A percentile compares a stretch with the other conserved stretches of the same genome.
Evolutionary conservation across 92 coral and sea anemone species (phyloP).

Genomic region (Anthopleura xanthogrammica): DNA sequence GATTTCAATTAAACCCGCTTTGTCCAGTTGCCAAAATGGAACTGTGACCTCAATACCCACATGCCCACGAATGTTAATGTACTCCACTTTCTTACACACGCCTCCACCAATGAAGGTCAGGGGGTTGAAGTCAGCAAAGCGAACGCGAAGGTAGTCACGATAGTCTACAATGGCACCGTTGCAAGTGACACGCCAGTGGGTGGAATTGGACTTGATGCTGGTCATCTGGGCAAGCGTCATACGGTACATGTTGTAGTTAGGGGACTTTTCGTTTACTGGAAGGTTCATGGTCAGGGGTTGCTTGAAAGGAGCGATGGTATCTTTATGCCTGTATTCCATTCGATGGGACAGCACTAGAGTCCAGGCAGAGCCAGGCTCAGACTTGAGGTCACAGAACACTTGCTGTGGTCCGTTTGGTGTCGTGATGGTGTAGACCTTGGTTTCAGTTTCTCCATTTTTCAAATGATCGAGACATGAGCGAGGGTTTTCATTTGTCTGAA

Average conservation of each 20-base stretch:
- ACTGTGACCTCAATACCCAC: background rate
- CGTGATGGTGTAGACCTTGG: background rate
- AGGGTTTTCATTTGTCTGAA: background rate
- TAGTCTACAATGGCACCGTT: background rate
- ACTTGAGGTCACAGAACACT: slow-evolving; percentile 10
- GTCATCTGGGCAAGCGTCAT: background rate
- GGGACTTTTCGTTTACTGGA: slow-evolving; percentile 2
- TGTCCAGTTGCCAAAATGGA: background rate
- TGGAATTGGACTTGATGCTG: background rate
- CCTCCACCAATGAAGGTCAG: background rate
- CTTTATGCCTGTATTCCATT: background rate
- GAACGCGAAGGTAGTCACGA: background rate
- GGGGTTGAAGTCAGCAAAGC: background rate
- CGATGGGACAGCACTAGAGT: slow-evolving; percentile 13
- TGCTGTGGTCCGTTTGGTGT: background rate
- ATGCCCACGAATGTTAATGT: background rate
- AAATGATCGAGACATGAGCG: slow-evolving; percentile 9
- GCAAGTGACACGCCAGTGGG: slow-evolving; percentile 5
- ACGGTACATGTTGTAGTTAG: slow-evolving; percentile 3
- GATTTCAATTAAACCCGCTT: background rate
- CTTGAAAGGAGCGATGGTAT: background rate
- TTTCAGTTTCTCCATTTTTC: background rate
- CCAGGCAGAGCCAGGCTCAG: slow-evolving; percentile 21
- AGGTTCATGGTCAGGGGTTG: background rate
- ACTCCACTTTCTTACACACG: slow-evolving; percentile 4